Evolutionary conservation across 1,140 invertebrate species (phyloP).

Genomic region (Prorops nasuta): DNA sequence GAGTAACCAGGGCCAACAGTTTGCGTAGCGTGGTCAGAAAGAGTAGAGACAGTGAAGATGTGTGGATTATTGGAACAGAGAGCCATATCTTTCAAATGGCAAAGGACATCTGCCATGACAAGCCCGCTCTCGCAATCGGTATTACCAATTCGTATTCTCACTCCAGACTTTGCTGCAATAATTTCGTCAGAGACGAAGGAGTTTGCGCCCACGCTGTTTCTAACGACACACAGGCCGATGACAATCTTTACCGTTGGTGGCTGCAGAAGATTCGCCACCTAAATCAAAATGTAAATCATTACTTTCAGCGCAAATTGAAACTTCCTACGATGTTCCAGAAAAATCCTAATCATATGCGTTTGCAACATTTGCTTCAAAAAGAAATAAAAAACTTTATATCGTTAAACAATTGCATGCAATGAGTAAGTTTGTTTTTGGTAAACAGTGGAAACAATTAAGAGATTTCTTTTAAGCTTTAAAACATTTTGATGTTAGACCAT

Average conservation of each 20-base stretch:
- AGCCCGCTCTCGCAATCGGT: slow-evolving; percentile 95
- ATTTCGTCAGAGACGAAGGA: slow-evolving; percentile 91
- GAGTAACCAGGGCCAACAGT: slow-evolving; percentile 78
- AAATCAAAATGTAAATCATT: too few relatives aligned
- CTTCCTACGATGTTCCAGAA: too few relatives aligned
- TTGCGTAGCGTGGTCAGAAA: slow-evolving; percentile 84
- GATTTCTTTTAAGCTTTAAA: too few relatives aligned
- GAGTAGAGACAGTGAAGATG: slow-evolving; percentile 91
- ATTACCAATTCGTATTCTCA: slow-evolving; percentile 83
- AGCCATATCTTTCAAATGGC: slow-evolving; percentile 71
- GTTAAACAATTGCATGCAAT: not conserved
- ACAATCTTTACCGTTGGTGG: slow-evolving; percentile 85
- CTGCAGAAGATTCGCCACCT: slow-evolving; percentile 66
- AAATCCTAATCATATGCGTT: not conserved
- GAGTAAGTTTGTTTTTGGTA: too few relatives aligned
- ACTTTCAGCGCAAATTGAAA: too few relatives aligned
- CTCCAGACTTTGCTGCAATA: slow-evolving; percentile 81
- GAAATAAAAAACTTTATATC: not conserved
- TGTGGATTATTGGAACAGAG: slow-evolving; percentile 73
- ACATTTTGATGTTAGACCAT: too few relatives aligned
- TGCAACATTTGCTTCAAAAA: too few relatives aligned
- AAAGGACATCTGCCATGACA: slow-evolving; percentile 93
- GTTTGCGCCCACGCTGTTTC: slow-evolving; percentile 90
- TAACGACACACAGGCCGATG: slow-evolving; percentile 80
- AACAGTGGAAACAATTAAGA: too few relatives aligned